Base-by-base conservation (phyloP, 2,113 vertebrate genomes). In the Copsychus sechellarum region DNA sequence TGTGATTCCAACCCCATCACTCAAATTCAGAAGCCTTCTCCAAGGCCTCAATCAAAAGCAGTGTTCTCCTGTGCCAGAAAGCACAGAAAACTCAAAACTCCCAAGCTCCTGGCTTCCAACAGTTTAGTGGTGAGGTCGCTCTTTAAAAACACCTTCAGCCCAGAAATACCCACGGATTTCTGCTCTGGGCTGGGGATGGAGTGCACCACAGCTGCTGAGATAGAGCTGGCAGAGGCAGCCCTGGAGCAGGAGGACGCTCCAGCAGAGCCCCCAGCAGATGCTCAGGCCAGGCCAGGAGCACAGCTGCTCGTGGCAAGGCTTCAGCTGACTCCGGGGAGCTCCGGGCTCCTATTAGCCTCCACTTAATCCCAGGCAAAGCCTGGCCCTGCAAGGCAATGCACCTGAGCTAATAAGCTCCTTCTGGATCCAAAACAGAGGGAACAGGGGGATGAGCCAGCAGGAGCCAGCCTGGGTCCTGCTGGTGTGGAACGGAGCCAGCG, bases 111-210 rank as follows among this genome's bases (percentile, higher is more conserved):
- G 25, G 50, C 15, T 10, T 51, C 50, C 50, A 51, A 10, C 15
- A 51, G 9, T 28, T 51, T 29, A 50, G 33, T 12, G 8, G 5
- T 4, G 2, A 11, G 66, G 17, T 8, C 2, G 0, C 23, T n/a
- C 70, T 31, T 25, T 5, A 51, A 53, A 70, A 50, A 34, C 24
- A 14, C 17, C 8, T 40, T 36, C 53, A 48, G 25, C 42, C 58
- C 50, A 1, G 3, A 42, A 71, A 72, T 0, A 48, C 0, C 56
- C 21, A 11, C 0, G 0, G 6, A 22, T 0, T 12, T 18, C 10
- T 50, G 20, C 24, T 29, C 2, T 5, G 62, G n/a, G 23, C 29
- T 36, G 58, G 6, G 38, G 31, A 76, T 40, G 5, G 21, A 48
- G n/a, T n/a, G 12, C n/a, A 7, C 11, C 81, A 6, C 61, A 85